These are phyloP conservation scores for Leptarthrus brevirostris DNA, from an alignment of 2,888 invertebrate species.

Conservation along the genomic window DNA sequence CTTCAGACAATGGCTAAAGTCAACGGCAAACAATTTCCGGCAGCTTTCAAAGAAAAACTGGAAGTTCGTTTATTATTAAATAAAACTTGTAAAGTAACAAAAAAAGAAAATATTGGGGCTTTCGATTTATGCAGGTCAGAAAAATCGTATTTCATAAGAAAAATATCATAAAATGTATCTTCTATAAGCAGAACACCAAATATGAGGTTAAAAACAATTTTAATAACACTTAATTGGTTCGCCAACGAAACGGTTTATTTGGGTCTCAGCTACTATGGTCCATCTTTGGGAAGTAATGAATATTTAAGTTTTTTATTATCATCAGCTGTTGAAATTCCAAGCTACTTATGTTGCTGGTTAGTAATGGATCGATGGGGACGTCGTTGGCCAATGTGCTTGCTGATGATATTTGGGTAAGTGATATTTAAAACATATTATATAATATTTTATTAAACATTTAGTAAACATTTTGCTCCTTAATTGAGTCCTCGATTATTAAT, in stretches of 20 bases:
- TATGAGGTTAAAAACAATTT: conserved; percentile 86
- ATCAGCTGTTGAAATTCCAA: conserved; percentile 88
- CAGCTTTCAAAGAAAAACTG: conserved; percentile 77
- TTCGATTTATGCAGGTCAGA: conserved; percentile 63
- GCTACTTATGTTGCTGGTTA: conserved; percentile 88
- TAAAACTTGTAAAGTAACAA: conserved; percentile 71
- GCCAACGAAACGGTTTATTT: conserved; percentile 93
- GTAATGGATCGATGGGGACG: conserved; percentile 90
- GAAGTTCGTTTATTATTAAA: conserved; percentile 78
- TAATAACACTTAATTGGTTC: conserved; percentile 91
- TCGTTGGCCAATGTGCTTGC: conserved; percentile 87
- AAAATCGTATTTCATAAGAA: too few species aligned
- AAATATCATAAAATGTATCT: too few species aligned
- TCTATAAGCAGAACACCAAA: conserved; percentile 88
- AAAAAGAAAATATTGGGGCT: conserved; percentile 67
- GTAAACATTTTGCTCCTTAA: too few species aligned
- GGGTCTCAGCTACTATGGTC: conserved; percentile 91
- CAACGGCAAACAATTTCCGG: conserved; percentile 81
- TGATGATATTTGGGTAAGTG: conserved; percentile 85
- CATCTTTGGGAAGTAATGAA: conserved; percentile 86
- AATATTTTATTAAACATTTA: too few species aligned
- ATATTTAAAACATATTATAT: not conserved
- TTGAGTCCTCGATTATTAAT: too few species aligned
- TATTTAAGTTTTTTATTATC: conserved; percentile 90
- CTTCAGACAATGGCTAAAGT: conserved; percentile 81